phyloP scores from a whole-genome alignment of 2,888 invertebrate genomes.

The Mythimna vitellina region DNA sequence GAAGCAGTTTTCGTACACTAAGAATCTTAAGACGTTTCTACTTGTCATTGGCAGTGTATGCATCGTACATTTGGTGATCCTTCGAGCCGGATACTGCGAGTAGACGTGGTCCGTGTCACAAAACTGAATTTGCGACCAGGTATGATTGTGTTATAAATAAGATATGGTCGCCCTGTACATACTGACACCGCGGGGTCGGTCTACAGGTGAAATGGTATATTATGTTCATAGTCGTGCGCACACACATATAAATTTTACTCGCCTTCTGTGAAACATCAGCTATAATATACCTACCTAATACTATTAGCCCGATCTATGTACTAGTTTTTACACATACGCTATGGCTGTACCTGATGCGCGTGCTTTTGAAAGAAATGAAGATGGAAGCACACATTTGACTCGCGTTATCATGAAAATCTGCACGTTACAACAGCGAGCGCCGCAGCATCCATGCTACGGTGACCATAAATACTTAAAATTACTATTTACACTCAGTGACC shows the following conservation, averaged over 20 bases:
- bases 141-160: slow-evolving; percentile 27
- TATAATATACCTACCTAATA: background rate
- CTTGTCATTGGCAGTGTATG: slow-evolving; percentile 1
- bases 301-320: background rate
- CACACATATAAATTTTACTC: background rate
- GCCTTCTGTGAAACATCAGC: background rate
- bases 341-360: background rate
- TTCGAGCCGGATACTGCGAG: background rate
- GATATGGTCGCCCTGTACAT: slow-evolving; percentile 41
- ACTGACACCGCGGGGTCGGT: slow-evolving; percentile 44
- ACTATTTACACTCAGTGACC: slow-evolving; percentile 73
- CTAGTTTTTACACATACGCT: background rate
- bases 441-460: slow-evolving; percentile 28
- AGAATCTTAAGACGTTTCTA: background rate
- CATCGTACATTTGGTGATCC: background rate
- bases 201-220: background rate
- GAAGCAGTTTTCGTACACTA: background rate
- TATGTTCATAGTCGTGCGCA: background rate
- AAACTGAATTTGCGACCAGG: background rate
- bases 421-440: background rate
- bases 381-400: slow-evolving; percentile 2
- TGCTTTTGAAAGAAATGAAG: background rate
- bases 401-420: background rate
- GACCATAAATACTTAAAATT: slow-evolving; percentile 76
- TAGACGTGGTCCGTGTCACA: background rate